phyloP scores from a whole-genome alignment of 2,888 invertebrate genomes.

The Lysandra coridon region DNA sequence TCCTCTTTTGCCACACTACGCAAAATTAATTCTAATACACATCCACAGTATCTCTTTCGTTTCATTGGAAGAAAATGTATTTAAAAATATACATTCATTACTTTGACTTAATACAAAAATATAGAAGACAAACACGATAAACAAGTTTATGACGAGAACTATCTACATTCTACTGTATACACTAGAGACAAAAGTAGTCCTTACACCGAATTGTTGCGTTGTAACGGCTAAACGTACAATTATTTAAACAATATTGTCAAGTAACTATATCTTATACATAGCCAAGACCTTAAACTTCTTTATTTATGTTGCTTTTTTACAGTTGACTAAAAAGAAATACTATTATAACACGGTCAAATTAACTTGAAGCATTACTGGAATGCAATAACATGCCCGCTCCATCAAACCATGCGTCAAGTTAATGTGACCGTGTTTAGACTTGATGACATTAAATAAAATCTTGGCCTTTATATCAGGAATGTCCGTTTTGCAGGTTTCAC shows the following conservation, averaged over 20 bases:
- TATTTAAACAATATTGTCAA: slow-evolving; percentile 41
- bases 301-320: background rate
- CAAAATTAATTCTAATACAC: slow-evolving; percentile 11
- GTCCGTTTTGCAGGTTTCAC: too few relatives aligned
- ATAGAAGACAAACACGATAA: slow-evolving; percentile 29
- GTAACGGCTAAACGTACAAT: slow-evolving; percentile 42
- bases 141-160: slow-evolving; percentile 21
- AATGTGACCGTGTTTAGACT: too few relatives aligned
- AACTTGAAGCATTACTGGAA: too few relatives aligned
- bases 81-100: background rate
- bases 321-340: background rate
- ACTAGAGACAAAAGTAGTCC: slow-evolving; percentile 14
- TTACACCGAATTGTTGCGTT: slow-evolving; percentile 55
- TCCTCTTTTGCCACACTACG: background rate
- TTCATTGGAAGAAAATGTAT: background rate
- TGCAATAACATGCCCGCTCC: too few relatives aligned
- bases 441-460: too few relatives aligned
- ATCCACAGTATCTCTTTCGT: background rate
- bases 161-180: background rate
- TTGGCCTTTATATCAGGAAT: too few relatives aligned
- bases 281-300: background rate
- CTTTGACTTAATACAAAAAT: slow-evolving; percentile 26
- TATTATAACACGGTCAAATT: background rate
- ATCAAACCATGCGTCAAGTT: too few relatives aligned
- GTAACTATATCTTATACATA: slow-evolving; percentile 9